These are phyloP conservation scores for Rousettus madagascariensis DNA, from an alignment of 2,797 vertebrate genomes.

Conservation along the genomic window DNA sequence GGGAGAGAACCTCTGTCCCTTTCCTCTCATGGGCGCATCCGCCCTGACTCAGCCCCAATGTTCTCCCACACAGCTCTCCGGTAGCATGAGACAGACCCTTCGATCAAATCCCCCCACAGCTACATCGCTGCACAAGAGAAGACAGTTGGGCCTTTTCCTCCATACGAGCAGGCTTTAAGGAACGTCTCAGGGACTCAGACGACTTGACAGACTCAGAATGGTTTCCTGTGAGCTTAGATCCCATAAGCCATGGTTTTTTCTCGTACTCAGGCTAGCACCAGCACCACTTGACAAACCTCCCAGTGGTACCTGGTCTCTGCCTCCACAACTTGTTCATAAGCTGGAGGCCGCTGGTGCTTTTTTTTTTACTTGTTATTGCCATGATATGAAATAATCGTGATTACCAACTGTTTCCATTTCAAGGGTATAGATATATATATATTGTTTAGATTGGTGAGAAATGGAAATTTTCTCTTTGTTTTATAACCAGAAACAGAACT, in stretches of 20 bases:
- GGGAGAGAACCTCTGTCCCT: background rate
- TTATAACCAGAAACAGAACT: background rate
- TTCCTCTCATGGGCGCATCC: background rate
- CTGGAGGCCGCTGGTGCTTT: background rate
- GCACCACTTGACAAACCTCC: no score
- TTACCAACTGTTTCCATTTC: background rate
- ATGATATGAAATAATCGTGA: background rate
- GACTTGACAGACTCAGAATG: background rate
- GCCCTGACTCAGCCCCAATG: background rate
- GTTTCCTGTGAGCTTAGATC: background rate
- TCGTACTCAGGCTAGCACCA: no score
- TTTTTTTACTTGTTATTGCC: background rate
- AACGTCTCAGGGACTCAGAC: background rate
- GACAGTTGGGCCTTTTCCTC: background rate
- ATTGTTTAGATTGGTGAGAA: background rate
- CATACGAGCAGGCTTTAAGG: background rate
- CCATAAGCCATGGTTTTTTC: background rate
- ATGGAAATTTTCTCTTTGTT: background rate
- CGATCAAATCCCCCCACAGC: background rate
- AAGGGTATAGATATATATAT: background rate
- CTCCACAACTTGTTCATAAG: background rate
- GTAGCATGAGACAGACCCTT: background rate
- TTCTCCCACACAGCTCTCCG: background rate
- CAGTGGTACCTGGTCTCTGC: background rate
- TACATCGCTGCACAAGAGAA: background rate